Evolutionary conservation across 92 coral and sea anemone species (phyloP).

Genomic region (Paragorgia papillata): DNA sequence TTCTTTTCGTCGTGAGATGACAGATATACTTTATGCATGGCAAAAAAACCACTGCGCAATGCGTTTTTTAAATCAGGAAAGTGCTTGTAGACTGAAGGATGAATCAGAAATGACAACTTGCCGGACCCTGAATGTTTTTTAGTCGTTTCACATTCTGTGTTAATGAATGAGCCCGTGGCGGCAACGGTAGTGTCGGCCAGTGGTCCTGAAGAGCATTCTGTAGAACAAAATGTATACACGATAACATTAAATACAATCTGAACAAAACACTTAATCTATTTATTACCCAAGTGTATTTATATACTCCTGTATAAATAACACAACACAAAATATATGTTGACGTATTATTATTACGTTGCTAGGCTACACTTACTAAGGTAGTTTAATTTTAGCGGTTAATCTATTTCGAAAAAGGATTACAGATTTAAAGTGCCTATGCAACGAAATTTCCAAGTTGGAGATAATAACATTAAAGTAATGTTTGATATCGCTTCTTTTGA

Average conservation of each 20-base stretch:
- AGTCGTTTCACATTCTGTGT: conserved; percentile 9
- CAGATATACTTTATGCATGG: neutral
- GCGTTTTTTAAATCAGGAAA: neutral
- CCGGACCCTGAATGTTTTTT: neutral
- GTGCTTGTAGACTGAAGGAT: neutral
- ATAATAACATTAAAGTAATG: no score
- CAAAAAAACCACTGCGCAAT: neutral
- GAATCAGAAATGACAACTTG: neutral
- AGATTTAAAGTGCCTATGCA: no score
- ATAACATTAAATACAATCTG: neutral
- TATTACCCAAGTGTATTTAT: no score
- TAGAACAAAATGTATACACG: neutral
- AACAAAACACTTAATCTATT: no score
- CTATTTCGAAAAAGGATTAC: no score
- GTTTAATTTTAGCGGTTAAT: no score
- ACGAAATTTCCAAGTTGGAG: no score
- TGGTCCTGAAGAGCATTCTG: conserved; percentile 6
- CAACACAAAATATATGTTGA: no score
- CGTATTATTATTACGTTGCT: no score
- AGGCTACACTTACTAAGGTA: no score
- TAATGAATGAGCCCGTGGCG: conserved; percentile 1
- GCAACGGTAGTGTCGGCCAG: neutral
- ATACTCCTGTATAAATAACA: no score
- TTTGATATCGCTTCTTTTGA: no score
- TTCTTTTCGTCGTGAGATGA: neutral